Base-by-base conservation (phyloP, 2,888 invertebrate species). In the Argynnis bischoffii region DNA sequence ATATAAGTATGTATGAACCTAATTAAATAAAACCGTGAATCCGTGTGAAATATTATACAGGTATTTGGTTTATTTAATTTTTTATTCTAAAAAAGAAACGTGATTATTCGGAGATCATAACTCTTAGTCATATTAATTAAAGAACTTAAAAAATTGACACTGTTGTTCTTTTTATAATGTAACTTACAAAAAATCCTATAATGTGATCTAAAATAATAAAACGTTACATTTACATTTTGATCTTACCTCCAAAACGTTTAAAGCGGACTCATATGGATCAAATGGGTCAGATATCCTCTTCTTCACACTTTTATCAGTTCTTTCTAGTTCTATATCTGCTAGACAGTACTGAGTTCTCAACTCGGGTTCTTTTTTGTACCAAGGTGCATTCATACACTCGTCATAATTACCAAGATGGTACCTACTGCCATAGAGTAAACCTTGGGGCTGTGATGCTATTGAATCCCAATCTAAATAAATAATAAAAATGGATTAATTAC, bases 351-450 rank as follows among this genome's bases (percentile, higher is more conserved):
- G 90, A 0, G 88, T 87, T 8, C 77, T 81, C 16, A 92, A 75
- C 15, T 88, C 87, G 0, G 81, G 83, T 6, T 87, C 79, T 0
- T 78, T 78, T 13, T 76, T 68, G 1, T 80, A 68, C 88, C 90
- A 90, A 0, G 90, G 89, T 0, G 87, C 76, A 14, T 81, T 78
- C 77, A 91, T 79, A 73, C 95, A 95, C 78, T 95, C 94, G 74
- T 95, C 94, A 75, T 93, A 95, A 79, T 94, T 93, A 0, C 95
- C 95, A 69, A 95, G 84, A 73, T 95, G 94, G 75, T 90, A 94
- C 1, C 89, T 84, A 76, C 91, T 94, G 0, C 94, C 95, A 54
- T 92, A 91, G 1, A 94, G 79, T 14, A 94, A 81, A 1, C 95
- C 94, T 60, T 90, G 87, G 0, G 94, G 89, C 57, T 93, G 91